phyloP scores from a whole-genome alignment of 2,113 vertebrate species.

The Cyanoliseus patagonus region DNA sequence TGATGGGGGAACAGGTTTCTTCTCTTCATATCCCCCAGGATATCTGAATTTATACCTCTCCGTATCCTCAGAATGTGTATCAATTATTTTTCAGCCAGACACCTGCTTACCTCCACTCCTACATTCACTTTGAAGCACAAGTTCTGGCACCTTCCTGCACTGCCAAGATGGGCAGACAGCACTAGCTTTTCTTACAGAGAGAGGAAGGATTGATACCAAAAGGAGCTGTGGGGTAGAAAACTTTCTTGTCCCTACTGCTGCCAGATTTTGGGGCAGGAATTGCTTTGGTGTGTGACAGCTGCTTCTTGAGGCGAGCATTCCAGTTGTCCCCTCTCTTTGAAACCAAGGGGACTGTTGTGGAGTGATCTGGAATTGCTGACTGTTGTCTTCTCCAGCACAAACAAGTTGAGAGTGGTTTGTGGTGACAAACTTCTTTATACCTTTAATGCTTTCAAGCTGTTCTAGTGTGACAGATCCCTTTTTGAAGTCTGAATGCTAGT shows the following conservation, averaged over 20 bases:
- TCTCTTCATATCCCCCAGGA: not conserved
- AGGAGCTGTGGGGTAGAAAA: not conserved
- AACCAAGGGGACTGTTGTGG: not conserved
- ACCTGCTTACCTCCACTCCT: not conserved
- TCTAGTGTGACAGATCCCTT: not conserved
- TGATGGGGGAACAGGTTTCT: not conserved
- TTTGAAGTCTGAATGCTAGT: not conserved
- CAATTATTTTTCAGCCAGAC: not conserved
- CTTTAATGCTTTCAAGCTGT: not conserved
- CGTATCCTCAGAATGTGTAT: not conserved
- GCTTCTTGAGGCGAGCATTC: not conserved
- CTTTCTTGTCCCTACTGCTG: not conserved
- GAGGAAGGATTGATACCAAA: not conserved
- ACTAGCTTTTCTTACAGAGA: not conserved
- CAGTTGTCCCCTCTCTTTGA: not conserved
- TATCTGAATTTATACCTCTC: not conserved
- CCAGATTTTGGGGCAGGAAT: not conserved
- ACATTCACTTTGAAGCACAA: not conserved
- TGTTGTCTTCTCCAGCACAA: not conserved
- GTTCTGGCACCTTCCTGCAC: not conserved
- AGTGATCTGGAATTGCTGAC: not conserved
- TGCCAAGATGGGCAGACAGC: not conserved
- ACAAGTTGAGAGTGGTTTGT: not conserved
- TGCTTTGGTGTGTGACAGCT: not conserved
- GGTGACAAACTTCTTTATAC: not conserved